Conservation (phyloP, 2,113 vertebrate genomes). For the Fregata magnificens region DNA sequence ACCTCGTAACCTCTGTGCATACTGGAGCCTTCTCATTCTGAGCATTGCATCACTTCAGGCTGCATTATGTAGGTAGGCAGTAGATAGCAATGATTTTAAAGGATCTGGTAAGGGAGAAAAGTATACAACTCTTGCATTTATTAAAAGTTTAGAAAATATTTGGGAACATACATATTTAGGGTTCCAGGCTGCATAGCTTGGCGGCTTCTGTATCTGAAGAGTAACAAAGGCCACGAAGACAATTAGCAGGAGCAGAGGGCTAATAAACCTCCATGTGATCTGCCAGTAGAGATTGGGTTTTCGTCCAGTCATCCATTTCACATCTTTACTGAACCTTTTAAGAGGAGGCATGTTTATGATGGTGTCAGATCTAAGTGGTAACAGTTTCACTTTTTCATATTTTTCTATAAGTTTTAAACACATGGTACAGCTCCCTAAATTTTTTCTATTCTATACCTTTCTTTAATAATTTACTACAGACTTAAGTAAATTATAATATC, state of each 20-base stretch:
- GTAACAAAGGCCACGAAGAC: slow-evolving; percentile 79
- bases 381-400: background rate
- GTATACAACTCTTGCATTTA: background rate
- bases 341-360: background rate
- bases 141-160: background rate
- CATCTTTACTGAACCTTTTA: slow-evolving; percentile 84
- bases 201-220: slow-evolving; percentile 63
- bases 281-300: slow-evolving; percentile 84
- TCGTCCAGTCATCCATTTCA: slow-evolving; percentile 85
- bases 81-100: background rate
- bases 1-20: background rate
- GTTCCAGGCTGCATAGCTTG: slow-evolving; percentile 84
- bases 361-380: background rate
- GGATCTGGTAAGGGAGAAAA: background rate
- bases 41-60: background rate
- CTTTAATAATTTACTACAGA: background rate
- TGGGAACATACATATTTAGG: slow-evolving; percentile 77
- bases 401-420: background rate
- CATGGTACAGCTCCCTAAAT: background rate
- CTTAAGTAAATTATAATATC: background rate
- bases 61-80: background rate
- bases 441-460: background rate
- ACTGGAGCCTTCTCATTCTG: background rate
- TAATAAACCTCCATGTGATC: slow-evolving; percentile 81
- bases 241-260: slow-evolving; percentile 81